These are phyloP conservation scores for Tachina fera DNA, from an alignment of 2,888 invertebrate species.

Conservation along the genomic window DNA sequence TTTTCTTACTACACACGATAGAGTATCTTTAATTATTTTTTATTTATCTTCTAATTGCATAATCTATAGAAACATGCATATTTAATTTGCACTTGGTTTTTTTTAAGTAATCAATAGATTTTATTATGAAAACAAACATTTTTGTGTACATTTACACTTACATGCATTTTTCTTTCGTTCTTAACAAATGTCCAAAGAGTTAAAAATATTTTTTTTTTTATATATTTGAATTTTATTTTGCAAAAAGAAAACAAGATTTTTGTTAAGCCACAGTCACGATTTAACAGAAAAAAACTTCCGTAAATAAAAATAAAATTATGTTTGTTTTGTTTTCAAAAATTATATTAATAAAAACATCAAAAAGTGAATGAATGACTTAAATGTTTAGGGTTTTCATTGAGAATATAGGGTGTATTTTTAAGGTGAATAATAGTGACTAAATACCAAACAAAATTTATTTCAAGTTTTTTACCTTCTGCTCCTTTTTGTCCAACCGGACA, in stretches of 20 bases:
- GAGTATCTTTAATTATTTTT: conserved; percentile 38
- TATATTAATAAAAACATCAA: conserved; percentile 18
- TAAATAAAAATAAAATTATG: conserved; percentile 7
- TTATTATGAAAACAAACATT: neutral
- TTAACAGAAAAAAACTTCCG: conserved; percentile 47
- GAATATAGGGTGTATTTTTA: too few species aligned
- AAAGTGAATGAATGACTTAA: conserved; percentile 46
- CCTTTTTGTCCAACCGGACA: too few species aligned
- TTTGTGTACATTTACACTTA: too few species aligned
- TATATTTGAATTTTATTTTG: neutral
- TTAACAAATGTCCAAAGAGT: conserved; percentile 14
- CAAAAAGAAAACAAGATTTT: neutral
- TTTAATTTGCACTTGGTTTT: conserved; percentile 43
- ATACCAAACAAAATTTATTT: too few species aligned
- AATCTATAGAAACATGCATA: conserved; percentile 29
- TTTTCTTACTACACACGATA: conserved; percentile 13
- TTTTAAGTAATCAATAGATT: neutral
- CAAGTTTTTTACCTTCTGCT: too few species aligned
- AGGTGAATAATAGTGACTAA: too few species aligned
- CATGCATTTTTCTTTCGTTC: neutral
- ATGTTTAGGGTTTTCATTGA: neutral
- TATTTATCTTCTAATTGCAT: conserved; percentile 18
- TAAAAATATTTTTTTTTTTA: conserved; percentile 3
- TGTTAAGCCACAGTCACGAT: conserved; percentile 11
- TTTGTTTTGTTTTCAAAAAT: conserved; percentile 1